A percentile compares a stretch with the other conserved stretches of the same genome.
phyloP scores from a whole-genome alignment of 2,113 vertebrate genomes.

The Nannobrachium achirus region DNA sequence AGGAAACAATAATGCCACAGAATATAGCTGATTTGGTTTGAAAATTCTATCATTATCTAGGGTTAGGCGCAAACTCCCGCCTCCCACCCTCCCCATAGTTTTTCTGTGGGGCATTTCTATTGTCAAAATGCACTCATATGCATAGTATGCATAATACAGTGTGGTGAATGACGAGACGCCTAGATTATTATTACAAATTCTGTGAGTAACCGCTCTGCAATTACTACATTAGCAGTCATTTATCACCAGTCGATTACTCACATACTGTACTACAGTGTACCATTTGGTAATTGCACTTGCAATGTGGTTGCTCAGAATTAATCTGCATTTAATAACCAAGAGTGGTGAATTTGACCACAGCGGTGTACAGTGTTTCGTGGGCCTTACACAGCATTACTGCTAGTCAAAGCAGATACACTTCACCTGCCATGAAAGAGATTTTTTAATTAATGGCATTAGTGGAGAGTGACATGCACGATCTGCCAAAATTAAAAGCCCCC shows the following conservation, averaged over 20 bases:
- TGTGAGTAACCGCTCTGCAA: not conserved
- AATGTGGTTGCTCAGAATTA: slow-evolving; percentile 34
- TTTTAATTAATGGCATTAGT: slow-evolving; percentile 57
- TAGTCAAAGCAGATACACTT: slow-evolving; percentile 51
- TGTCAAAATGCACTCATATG: not conserved
- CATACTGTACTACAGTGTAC: not conserved
- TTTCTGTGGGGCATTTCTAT: not conserved
- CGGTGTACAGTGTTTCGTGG: slow-evolving; percentile 38
- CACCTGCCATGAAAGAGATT: slow-evolving; percentile 53
- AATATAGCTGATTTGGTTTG: not conserved
- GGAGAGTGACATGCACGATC: slow-evolving; percentile 55
- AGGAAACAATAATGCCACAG: not conserved
- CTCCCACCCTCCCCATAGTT: not conserved
- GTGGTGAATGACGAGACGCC: not conserved
- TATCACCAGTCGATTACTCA: slow-evolving; percentile 23
- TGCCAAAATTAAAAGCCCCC: slow-evolving; percentile 53
- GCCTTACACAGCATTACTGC: slow-evolving; percentile 47
- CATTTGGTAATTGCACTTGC: slow-evolving; percentile 31
- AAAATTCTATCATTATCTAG: not conserved
- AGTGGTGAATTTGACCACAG: slow-evolving; percentile 12
- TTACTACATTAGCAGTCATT: not conserved
- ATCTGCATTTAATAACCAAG: slow-evolving; percentile 20
- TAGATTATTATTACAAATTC: not conserved
- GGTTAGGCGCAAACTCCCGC: not conserved
- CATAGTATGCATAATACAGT: not conserved